Percentiles rank a stretch among this genome's conserved stretches.
These are phyloP conservation scores for Masnerella sp. DNA, from an alignment of 2,888 invertebrate species.

Conservation along the genomic window DNA sequence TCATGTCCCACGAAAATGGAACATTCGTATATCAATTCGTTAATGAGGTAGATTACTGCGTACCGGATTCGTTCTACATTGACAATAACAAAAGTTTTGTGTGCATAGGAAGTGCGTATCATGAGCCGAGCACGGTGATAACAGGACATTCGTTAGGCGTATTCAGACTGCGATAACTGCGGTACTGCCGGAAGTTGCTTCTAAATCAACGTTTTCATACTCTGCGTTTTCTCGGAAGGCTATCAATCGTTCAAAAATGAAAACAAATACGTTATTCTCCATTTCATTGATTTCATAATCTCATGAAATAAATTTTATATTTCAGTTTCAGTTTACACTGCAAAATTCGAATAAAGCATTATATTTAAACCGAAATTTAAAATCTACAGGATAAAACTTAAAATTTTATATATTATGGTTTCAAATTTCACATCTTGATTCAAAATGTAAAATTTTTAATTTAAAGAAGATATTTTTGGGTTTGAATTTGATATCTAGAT, in stretches of 20 bases:
- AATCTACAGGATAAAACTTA: too few species aligned
- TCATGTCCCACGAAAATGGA: neutral
- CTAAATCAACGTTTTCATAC: slow-evolving; percentile 43
- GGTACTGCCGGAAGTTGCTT: slow-evolving; percentile 46
- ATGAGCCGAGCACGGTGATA: slow-evolving; percentile 64
- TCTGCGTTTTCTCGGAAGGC: slow-evolving; percentile 13
- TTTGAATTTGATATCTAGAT: too few species aligned
- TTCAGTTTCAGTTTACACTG: too few species aligned
- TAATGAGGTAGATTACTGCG: slow-evolving; percentile 48
- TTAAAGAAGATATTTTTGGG: too few species aligned
- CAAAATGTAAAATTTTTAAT: too few species aligned
- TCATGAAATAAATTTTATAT: too few species aligned
- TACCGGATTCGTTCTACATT: slow-evolving; percentile 42
- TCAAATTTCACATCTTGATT: too few species aligned
- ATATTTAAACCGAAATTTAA: too few species aligned
- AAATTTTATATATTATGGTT: too few species aligned
- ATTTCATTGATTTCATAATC: neutral
- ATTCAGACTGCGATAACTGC: slow-evolving; percentile 31
- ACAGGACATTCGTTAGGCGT: slow-evolving; percentile 52
- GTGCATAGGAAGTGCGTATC: slow-evolving; percentile 69
- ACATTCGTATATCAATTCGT: slow-evolving; percentile 35
- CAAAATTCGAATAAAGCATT: too few species aligned
- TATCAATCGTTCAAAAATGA: slow-evolving; percentile 38
- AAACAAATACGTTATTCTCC: slow-evolving; percentile 21
- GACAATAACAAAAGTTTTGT: slow-evolving; percentile 51